Conservation (phyloP, 2,113 vertebrate species). For the Lethenteron reissneri region DNA sequence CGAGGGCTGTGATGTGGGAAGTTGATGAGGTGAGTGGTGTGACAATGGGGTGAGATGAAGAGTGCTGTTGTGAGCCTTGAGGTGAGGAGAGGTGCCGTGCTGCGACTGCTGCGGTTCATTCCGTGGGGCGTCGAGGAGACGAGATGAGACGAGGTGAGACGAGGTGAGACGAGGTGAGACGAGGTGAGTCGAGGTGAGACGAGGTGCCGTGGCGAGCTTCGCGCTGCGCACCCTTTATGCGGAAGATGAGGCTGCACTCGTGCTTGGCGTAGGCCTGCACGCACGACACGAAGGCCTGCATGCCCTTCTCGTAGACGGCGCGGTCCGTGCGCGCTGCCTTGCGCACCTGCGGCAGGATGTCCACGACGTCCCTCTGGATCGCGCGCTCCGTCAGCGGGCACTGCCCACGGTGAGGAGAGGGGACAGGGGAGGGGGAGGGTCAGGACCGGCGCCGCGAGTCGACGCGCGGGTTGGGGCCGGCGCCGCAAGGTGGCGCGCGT, state of each 20-base stretch:
- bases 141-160: too few species aligned
- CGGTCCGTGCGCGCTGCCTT: slow-evolving; percentile 45
- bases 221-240: slow-evolving; percentile 44
- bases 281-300: slow-evolving; percentile 62
- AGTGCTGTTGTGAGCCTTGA: too few species aligned
- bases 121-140: too few species aligned
- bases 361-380: slow-evolving; percentile 22
- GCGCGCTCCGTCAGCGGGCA: slow-evolving; percentile 60
- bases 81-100: too few species aligned
- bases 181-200: too few species aligned
- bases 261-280: slow-evolving; percentile 84
- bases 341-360: slow-evolving; percentile 55
- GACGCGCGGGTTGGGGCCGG: background rate
- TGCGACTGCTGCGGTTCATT: too few species aligned
- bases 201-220: too few species aligned
- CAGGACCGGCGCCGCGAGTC: background rate
- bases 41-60: too few species aligned
- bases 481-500: background rate
- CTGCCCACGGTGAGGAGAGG: slow-evolving; percentile 19
- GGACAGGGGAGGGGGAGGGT: background rate
- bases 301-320: slow-evolving; percentile 60
- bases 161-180: too few species aligned
- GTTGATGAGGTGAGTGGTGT: too few species aligned
- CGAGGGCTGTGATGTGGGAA: too few species aligned
- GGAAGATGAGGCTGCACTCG: slow-evolving; percentile 76